phyloP scores from a whole-genome alignment of 1,140 invertebrate genomes.

The Drosophila mauritiana region DNA sequence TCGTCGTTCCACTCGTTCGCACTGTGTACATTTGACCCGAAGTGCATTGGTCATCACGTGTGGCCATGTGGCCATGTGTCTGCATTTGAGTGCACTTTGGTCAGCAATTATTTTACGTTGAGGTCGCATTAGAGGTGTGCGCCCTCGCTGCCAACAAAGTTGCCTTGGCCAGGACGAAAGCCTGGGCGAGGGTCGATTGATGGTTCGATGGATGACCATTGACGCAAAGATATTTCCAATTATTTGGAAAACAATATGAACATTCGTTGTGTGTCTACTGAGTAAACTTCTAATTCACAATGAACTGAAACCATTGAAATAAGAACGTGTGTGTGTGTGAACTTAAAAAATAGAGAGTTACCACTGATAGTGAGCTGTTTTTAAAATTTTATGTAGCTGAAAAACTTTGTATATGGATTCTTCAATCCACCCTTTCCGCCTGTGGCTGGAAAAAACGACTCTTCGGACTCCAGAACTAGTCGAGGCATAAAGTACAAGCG shows the following conservation, averaged over 20 bases:
- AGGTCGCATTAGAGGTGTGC: slow-evolving; percentile 80
- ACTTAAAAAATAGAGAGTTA: no score
- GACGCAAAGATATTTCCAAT: no score
- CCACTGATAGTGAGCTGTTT: no score
- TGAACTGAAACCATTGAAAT: no score
- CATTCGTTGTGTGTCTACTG: no score
- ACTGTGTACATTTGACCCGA: slow-evolving; percentile 75
- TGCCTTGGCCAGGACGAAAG: slow-evolving; percentile 37
- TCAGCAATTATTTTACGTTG: slow-evolving; percentile 84
- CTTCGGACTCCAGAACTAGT: slow-evolving; percentile 27
- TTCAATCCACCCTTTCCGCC: slow-evolving; percentile 32
- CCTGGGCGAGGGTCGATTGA: slow-evolving; percentile 32
- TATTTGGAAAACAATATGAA: no score
- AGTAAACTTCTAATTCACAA: no score
- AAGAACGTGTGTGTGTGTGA: no score
- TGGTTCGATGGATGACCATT: neutral
- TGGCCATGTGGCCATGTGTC: slow-evolving; percentile 81
- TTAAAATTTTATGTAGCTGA: no score
- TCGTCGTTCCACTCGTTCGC: slow-evolving; percentile 37
- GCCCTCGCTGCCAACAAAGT: slow-evolving; percentile 55
- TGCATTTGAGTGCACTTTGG: slow-evolving; percentile 83
- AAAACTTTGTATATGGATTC: neutral
- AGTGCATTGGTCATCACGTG: slow-evolving; percentile 82
- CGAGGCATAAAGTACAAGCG: slow-evolving; percentile 64
- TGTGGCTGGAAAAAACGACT: slow-evolving; percentile 23